A percentile compares a stretch with the other conserved stretches of the same genome.
phyloP scores from a whole-genome alignment of 1,140 invertebrate genomes.

The Leptinotarsa lineolata region DNA sequence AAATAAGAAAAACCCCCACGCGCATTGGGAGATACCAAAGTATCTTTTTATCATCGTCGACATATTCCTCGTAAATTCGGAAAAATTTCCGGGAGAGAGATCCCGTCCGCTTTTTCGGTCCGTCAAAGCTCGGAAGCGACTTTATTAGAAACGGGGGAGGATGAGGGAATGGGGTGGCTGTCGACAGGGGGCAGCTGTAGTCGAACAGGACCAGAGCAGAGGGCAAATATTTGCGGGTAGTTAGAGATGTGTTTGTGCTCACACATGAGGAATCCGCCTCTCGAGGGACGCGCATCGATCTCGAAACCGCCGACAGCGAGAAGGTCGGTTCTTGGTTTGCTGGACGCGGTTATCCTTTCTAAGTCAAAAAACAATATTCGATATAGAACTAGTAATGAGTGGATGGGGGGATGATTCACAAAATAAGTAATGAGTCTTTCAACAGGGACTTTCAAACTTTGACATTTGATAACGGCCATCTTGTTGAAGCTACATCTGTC shows the following conservation, averaged over 20 bases:
- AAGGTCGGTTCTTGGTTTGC: background rate
- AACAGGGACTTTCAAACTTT: too few relatives aligned
- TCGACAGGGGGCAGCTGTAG: background rate
- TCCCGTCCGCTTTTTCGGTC: slow-evolving; percentile 5
- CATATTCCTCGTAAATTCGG: background rate
- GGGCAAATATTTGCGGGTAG: slow-evolving; percentile 25
- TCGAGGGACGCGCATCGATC: background rate
- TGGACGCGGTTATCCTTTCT: too few relatives aligned
- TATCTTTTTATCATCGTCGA: slow-evolving; percentile 2
- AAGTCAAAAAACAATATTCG: too few relatives aligned
- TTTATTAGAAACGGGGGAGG: slow-evolving; percentile 12
- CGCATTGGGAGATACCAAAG: background rate
- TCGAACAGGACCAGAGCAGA: slow-evolving; percentile 13
- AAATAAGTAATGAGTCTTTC: too few relatives aligned
- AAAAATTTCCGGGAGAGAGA: slow-evolving; percentile 13
- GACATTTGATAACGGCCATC: too few relatives aligned
- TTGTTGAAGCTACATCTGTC: too few relatives aligned
- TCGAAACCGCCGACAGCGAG: background rate
- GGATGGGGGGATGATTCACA: too few relatives aligned
- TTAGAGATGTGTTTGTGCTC: slow-evolving; percentile 22
- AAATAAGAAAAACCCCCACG: background rate
- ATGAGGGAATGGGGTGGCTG: background rate
- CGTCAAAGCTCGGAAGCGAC: slow-evolving; percentile 23
- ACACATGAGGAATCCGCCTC: slow-evolving; percentile 21
- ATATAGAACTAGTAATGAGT: too few relatives aligned